Percentiles rank a stretch among this genome's conserved stretches.
phyloP scores from a whole-genome alignment of 2,113 vertebrate genomes.

The Corapipo altera region DNA sequence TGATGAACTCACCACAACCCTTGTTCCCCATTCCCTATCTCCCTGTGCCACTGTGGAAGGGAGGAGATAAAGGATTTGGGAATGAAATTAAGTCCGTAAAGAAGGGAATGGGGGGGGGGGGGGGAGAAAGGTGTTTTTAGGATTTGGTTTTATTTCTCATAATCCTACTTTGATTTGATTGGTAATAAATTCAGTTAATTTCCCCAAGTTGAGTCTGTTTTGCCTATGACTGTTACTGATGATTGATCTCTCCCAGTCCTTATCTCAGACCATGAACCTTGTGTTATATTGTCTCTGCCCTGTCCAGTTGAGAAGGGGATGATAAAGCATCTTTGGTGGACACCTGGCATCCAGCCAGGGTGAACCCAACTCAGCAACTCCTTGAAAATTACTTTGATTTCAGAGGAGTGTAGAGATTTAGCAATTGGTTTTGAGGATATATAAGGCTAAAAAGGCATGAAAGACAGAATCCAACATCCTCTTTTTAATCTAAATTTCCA shows the following conservation, averaged over 20 bases:
- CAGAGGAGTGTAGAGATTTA: not conserved
- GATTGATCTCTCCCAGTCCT: not conserved
- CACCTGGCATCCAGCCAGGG: not conserved
- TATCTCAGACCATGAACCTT: not conserved
- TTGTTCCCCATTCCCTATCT: not conserved
- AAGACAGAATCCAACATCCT: not conserved
- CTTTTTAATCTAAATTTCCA: not conserved
- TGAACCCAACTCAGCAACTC: not conserved
- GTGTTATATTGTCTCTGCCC: not conserved
- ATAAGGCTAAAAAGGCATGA: not conserved
- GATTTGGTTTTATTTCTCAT: not conserved
- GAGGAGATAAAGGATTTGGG: not conserved
- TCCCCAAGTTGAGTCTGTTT: not conserved
- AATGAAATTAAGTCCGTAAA: fast-evolving
- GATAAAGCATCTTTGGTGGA: not conserved
- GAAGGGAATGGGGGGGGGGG: not conserved
- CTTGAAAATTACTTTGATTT: conserved; percentile 28
- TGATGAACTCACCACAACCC: not conserved
- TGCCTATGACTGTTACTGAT: not conserved
- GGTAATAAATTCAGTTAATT: not conserved
- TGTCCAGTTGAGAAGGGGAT: not conserved
- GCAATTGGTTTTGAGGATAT: not conserved
- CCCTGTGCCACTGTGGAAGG: not conserved
- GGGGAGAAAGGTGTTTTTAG: not conserved
- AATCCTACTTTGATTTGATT: not conserved